Evolutionary conservation across 2,888 invertebrate genomes (phyloP).

Genomic region (Unio pictorum): DNA sequence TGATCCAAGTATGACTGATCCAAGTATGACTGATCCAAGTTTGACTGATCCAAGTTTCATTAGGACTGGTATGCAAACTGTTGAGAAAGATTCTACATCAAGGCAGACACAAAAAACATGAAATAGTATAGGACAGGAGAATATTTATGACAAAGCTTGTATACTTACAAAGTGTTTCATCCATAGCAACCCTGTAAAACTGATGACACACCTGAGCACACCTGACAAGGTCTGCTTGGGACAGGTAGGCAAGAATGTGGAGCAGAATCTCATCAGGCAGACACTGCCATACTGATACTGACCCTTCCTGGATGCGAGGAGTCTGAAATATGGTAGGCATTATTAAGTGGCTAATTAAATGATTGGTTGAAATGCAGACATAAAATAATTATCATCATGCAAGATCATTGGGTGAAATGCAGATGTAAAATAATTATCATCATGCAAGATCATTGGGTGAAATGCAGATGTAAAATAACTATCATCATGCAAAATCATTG

Average conservation of each 20-base stretch:
- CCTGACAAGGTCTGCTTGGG: conserved; percentile 51
- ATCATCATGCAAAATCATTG: too few relatives aligned
- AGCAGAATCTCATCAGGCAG: conserved; percentile 69
- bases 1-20: too few relatives aligned
- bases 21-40: conserved; percentile 25
- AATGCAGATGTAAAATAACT: too few relatives aligned
- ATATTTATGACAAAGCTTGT: background rate
- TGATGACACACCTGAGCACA: conserved; percentile 57
- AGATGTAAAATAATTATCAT: too few relatives aligned
- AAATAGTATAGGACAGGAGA: background rate
- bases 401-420: too few relatives aligned
- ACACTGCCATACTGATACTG: conserved; percentile 65
- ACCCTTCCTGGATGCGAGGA: conserved; percentile 62
- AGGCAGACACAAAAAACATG: background rate
- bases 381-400: too few relatives aligned
- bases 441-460: too few relatives aligned
- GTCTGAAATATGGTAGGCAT: conserved; percentile 46
- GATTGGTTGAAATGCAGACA: too few relatives aligned
- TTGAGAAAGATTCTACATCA: conserved; percentile 49
- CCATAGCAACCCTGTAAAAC: conserved; percentile 63
- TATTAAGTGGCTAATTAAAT: too few relatives aligned
- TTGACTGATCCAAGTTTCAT: conserved; percentile 43
- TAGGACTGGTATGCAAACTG: conserved; percentile 60
- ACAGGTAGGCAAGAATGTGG: conserved; percentile 59
- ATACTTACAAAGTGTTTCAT: conserved; percentile 66